A percentile compares a stretch with the other conserved stretches of the same genome.
phyloP scores from a whole-genome alignment of 2,797 vertebrate species.

The Macrochelys suwanniensis region DNA sequence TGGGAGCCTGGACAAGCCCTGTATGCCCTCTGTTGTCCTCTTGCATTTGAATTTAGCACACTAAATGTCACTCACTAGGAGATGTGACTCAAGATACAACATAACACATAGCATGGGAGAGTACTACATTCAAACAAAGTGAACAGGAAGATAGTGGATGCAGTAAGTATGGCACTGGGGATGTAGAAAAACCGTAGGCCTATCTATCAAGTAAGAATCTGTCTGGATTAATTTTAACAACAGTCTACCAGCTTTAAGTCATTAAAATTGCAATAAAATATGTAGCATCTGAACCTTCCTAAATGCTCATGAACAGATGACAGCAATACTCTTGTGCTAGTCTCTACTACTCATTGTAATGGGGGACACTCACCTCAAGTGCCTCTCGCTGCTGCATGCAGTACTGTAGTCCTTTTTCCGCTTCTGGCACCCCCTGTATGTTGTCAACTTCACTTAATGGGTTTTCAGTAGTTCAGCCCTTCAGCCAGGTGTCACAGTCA shows the following conservation, averaged over 20 bases:
- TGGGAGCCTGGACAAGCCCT: not conserved
- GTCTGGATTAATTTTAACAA: not conserved
- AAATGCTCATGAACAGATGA: not conserved
- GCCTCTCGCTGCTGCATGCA: not conserved
- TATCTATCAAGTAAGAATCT: not conserved
- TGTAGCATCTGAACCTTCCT: not conserved
- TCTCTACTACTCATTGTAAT: not conserved
- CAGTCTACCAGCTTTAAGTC: too few species aligned
- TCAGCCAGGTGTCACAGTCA: not conserved
- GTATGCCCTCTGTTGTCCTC: not conserved
- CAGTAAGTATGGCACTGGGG: not conserved
- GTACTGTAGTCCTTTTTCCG: not conserved
- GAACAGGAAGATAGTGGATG: not conserved
- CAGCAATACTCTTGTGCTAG: not conserved
- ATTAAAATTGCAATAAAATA: not conserved
- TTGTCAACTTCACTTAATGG: not conserved
- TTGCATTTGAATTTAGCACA: not conserved
- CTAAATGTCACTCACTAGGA: not conserved
- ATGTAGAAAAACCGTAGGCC: not conserved
- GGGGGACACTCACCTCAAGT: not conserved
- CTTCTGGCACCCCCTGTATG: not conserved
- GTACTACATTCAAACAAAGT: not conserved
- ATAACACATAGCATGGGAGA: not conserved
- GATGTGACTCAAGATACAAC: not conserved
- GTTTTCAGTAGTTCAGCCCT: not conserved